Evolutionary conservation across 2,888 invertebrate genomes (phyloP), one percentile per base, ranked within the genome.

Genomic region (Drosophila flavopinicola): DNA sequence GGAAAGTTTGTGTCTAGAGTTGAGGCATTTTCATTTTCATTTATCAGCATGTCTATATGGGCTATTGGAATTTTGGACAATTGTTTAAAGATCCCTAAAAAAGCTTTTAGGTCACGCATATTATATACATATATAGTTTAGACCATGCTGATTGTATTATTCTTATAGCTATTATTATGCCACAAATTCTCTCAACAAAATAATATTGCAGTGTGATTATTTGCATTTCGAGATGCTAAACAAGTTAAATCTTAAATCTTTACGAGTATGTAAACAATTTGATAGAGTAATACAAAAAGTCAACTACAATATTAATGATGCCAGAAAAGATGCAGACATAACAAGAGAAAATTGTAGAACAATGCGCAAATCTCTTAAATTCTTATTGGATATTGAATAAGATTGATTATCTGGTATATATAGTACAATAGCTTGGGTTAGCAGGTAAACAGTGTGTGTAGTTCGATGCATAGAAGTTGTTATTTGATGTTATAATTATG

Each of bases 291-390:
- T 70, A 75, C 74, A 85, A 87, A 75, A 76, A 82, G 78, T 75
- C 70, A 85, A 79, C 88, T 88, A 89, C 86, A 89, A 88, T 89
- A 89, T 88, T 89, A 78, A 71, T 79, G 52, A 87, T 87, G 85
- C 85, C 87, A 86, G 87, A 85, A 85, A 87, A 79, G 72, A 87
- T 78, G 84, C 77, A 80, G 69, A 70, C 69, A 78, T 71, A 70
- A 72, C 53, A 58, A 44, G 29, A 56, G 54, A 65, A 53, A 54
- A 27, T 54, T 59, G 24, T 30, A 13, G 32, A 59, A 59, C 44
- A 39, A 58, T 58, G 58, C 65, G 44, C 5, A 47, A 45, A 47
- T 30, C 45, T 58, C 30, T 17, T 38, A 30, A 27, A 37, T 44
- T 52, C 25, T 32, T 53, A 61, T 48, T 63, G 42, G 4, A 45